Evolutionary conservation across 2,113 vertebrate genomes (phyloP), one percentile per base, ranked within the genome.

Genomic region (Chlorodrepanis virens): DNA sequence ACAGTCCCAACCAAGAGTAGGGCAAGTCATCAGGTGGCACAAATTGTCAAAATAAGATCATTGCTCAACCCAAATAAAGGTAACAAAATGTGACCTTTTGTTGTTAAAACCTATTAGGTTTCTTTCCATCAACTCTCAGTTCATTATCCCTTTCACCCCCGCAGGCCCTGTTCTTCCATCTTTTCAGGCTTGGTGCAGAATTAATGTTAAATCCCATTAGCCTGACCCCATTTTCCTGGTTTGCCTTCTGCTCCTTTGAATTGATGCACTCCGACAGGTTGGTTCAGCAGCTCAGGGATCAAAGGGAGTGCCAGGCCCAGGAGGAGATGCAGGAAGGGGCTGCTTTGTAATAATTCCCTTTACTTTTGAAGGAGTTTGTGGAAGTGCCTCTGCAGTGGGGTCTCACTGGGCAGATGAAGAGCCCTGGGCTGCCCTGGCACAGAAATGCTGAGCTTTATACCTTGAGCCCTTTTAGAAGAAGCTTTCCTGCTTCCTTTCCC

Each of bases 21-120:
- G 54, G 50, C 75, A 90, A 53, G 45, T 81, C 56, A 81, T 63
- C 86, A 74, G 31, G 59, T 59, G 79, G 63, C 76, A 74, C 31
- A 59, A 60, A 76, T 72, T 92, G 71, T 95, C 92, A 85, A 92
- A 94, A 67, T 81, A 74, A 67, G 71, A 71, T 87, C 76, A 45
- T 35, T 91, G 52, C 61, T 95, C 80, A 94, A 40, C 77, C 69
- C 53, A 75, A 89, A 91, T 91, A 94, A 86, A 93, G 93, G 95
- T 91, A 95, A 95, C 61, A 89, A 64, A 95, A 94, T 60, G 40
- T 94, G 93, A 94, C 87, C 77, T 94, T 89, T 68, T 89, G 87
- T 82, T 95, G 91, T 95, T 96, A 89, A 92, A 89, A 76, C 44
- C 95, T 84, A 93, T 96, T 94, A 97, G 81, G 44, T 82, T 95